Evolutionary conservation across 1,140 invertebrate species (phyloP).

Genomic region (Drosophila biarmipes): DNA sequence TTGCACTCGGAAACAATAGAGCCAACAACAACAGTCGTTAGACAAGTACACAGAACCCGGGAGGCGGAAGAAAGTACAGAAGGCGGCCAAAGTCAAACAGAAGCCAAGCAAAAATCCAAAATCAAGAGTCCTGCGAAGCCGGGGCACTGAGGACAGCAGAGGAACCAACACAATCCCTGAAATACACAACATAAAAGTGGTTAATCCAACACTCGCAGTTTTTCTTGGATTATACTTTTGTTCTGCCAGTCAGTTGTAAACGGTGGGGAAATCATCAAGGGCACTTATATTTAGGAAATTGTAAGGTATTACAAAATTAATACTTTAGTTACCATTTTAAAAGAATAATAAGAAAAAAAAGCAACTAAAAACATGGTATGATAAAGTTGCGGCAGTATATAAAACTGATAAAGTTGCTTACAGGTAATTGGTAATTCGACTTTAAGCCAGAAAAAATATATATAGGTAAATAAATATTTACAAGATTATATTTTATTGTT

Average conservation of each 20-base stretch:
- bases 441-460: too few species aligned
- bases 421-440: too few species aligned
- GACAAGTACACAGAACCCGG: slow-evolving; percentile 10
- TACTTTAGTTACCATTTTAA: too few species aligned
- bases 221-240: neutral
- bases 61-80: neutral
- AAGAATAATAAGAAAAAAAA: too few species aligned
- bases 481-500: too few species aligned
- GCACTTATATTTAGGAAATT: too few species aligned
- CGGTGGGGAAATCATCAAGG: too few species aligned
- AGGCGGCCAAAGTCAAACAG: slow-evolving; percentile 18
- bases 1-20: slow-evolving; percentile 22
- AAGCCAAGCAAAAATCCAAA: slow-evolving; percentile 39
- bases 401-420: too few species aligned
- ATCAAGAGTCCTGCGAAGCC: slow-evolving; percentile 28
- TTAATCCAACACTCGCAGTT: neutral
- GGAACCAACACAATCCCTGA: slow-evolving; percentile 30
- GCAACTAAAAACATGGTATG: too few species aligned
- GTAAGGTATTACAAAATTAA: too few species aligned
- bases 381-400: too few species aligned
- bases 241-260: slow-evolving; percentile 6
- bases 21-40: slow-evolving; percentile 29
- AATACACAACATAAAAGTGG: slow-evolving; percentile 17
- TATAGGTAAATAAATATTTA: too few species aligned
- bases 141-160: neutral